A percentile compares a stretch with the other conserved stretches of the same genome.
These are phyloP conservation scores for Ifrita kowaldi DNA, from an alignment of 2,113 vertebrate species.

Conservation along the genomic window DNA sequence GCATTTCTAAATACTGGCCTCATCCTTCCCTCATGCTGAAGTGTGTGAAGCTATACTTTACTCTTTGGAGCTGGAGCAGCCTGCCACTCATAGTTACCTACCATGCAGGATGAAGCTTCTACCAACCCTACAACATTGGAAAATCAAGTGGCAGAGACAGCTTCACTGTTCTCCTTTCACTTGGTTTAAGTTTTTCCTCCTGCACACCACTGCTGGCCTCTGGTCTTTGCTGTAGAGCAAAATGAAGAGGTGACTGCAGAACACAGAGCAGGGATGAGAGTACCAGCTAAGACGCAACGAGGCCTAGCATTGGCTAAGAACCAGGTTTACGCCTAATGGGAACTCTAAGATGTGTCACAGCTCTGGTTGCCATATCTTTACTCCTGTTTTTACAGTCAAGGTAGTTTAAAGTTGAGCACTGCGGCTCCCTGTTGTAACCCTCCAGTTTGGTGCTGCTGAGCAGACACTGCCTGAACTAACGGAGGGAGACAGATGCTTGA, in stretches of 20 bases:
- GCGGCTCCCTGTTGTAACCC: not conserved
- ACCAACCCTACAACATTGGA: not conserved
- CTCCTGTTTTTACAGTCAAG: not conserved
- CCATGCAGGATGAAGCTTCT: not conserved
- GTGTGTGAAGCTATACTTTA: not conserved
- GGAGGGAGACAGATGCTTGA: not conserved
- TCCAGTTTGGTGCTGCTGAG: not conserved
- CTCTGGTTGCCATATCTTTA: not conserved
- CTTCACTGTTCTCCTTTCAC: not conserved
- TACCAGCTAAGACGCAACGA: not conserved
- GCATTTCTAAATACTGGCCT: not conserved
- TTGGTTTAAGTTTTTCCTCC: not conserved
- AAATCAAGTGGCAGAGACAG: not conserved
- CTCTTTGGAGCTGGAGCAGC: not conserved
- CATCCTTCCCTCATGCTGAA: not conserved
- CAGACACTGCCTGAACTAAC: not conserved
- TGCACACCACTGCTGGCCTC: not conserved
- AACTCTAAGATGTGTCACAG: not conserved
- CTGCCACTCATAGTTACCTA: not conserved
- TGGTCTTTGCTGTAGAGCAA: not conserved
- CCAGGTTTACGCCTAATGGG: not conserved
- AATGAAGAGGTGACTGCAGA: not conserved
- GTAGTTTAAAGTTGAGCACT: not conserved
- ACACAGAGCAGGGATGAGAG: not conserved
- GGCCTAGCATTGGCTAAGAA: not conserved